Evolutionary conservation across 2,113 vertebrate genomes (phyloP).

Genomic region (Columba janthina): DNA sequence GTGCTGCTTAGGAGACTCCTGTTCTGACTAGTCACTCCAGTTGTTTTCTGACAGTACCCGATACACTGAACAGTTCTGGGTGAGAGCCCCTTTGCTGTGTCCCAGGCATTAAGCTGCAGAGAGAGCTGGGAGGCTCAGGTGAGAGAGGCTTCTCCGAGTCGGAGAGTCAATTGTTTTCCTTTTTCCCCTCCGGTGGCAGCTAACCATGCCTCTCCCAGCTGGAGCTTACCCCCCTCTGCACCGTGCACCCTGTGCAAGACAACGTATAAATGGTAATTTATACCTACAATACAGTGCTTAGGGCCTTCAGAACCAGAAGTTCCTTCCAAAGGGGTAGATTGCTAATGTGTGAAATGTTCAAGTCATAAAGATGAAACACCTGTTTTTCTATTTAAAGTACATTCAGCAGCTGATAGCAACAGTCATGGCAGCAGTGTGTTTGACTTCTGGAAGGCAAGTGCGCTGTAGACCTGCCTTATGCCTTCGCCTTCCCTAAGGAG

Average conservation of each 20-base stretch:
- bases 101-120: neutral
- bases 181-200: fast-evolving
- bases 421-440: fast-evolving
- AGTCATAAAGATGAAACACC: neutral
- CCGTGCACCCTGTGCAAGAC: neutral
- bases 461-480: neutral
- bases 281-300: neutral
- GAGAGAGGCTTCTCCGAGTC: neutral
- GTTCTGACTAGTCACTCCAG: neutral
- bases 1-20: neutral
- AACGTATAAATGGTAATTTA: neutral
- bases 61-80: neutral
- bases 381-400: neutral
- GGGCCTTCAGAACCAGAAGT: neutral
- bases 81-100: too few relatives aligned
- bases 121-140: neutral
- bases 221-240: neutral
- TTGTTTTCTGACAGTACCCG: neutral
- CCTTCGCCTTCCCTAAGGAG: neutral
- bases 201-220: neutral
- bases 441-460: neutral
- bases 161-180: neutral
- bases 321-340: neutral
- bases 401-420: neutral
- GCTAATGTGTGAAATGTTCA: neutral